Base-by-base conservation (phyloP, 2,797 vertebrate species). In the Uromys caudimaculatus region DNA sequence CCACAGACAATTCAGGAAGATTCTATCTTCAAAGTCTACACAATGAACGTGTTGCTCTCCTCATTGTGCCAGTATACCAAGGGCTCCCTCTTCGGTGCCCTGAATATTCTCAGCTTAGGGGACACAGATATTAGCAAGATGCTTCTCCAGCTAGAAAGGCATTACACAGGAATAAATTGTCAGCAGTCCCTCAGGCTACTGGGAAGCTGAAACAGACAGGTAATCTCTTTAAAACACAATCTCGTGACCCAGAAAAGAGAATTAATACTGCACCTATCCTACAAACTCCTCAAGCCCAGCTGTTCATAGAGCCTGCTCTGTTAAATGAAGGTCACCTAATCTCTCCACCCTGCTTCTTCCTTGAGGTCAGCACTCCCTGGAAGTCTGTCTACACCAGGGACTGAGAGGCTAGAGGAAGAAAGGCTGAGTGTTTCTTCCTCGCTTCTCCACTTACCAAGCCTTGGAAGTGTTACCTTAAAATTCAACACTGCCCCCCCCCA, bases 211-310 rank as follows among this genome's bases (percentile, higher is more conserved):
- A 91, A 89, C 1, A 54, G 0, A 44, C 44, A 89, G 69, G 54
- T 38, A 23, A 94, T 93, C 62, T 87, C 88, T 90, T 85, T 9
- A n/a, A 69, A 87, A 75, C 62, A 79, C 41, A 83, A 50, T n/a
- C 77, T 85, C 64, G 21, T 82, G 71, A 82, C 52, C 52, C 64
- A 81, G 60, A 60, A 93, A 79, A 41, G 62, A 95, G 86, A 90
- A 78, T 47, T 38, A 44, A 86, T 79, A 93, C 21, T 17, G 47
- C 60, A 87, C 69, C 17, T 38, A 52, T 64, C 83, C 29, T 4
- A 13, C 0, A 13, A 60, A 54, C 27, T 0, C 54, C 38, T 29
- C 47, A 5, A 89, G 79, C 16, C 54, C 19, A 14, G 29, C 17
- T 79, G 93, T 58, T 67, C 13, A 24, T 1, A 54, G 27, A 3